These are phyloP conservation scores for Oeneis ivallda DNA, from an alignment of 2,888 invertebrate species.

Conservation along the genomic window DNA sequence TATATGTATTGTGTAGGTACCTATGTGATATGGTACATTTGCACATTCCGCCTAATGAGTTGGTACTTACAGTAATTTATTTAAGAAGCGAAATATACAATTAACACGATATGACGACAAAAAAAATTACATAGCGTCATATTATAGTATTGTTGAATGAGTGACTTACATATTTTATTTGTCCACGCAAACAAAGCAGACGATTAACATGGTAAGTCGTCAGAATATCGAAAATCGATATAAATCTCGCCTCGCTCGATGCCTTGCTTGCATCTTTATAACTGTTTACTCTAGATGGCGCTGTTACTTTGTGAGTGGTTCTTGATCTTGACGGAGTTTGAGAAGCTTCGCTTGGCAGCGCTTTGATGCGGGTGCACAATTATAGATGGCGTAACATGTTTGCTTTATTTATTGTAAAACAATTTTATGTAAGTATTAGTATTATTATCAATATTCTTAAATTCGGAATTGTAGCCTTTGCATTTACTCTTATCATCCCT, in stretches of 20 bases:
- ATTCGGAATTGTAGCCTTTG: not conserved
- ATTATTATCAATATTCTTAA: not conserved
- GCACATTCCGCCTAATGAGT: no score
- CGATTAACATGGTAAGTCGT: conserved; percentile 72
- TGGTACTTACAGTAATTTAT: no score
- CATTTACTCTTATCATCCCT: not conserved
- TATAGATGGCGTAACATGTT: conserved; percentile 52
- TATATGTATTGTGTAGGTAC: no score
- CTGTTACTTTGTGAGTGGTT: conserved; percentile 38
- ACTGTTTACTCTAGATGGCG: conserved; percentile 61
- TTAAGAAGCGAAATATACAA: no score
- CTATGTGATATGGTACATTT: no score
- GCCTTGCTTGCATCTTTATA: conserved; percentile 63
- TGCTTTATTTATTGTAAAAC: conserved; percentile 6
- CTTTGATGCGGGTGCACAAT: conserved; percentile 37
- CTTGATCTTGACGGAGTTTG: conserved; percentile 44
- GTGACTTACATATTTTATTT: conserved; percentile 66
- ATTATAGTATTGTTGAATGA: conserved; percentile 28
- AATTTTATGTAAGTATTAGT: not conserved
- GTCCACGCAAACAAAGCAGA: conserved; percentile 77
- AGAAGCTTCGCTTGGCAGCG: conserved; percentile 45
- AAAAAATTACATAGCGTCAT: conserved; percentile 14
- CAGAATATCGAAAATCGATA: conserved; percentile 54
- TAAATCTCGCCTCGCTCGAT: conserved; percentile 36
- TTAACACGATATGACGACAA: conserved; percentile 1